These are phyloP conservation scores for Lepidochrysops patricia DNA, from an alignment of 2,888 invertebrate genomes.

Conservation along the genomic window DNA sequence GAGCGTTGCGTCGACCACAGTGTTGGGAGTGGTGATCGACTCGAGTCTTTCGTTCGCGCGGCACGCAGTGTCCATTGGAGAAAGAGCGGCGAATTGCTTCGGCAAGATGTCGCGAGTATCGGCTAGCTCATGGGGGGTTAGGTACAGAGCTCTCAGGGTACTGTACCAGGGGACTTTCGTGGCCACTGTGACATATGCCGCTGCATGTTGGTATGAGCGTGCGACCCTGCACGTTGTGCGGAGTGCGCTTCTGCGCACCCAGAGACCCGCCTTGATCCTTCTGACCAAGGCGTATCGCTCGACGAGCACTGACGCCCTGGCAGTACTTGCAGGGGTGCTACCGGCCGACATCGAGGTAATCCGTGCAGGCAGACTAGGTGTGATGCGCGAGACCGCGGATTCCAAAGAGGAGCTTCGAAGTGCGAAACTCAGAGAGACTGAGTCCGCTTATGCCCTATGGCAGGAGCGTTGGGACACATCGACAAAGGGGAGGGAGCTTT, in stretches of 20 bases:
- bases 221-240: slow-evolving; percentile 16
- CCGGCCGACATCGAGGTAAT: slow-evolving; percentile 25
- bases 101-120: slow-evolving; percentile 27
- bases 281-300: slow-evolving; percentile 31
- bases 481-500: too few species aligned
- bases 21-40: slow-evolving; percentile 24
- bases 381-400: too few species aligned
- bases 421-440: too few species aligned
- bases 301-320: slow-evolving; percentile 26
- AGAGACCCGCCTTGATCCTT: slow-evolving; percentile 17
- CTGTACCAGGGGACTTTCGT: slow-evolving; percentile 26
- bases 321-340: too few species aligned
- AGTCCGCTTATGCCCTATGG: neutral
- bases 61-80: slow-evolving; percentile 18
- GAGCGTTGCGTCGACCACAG: neutral
- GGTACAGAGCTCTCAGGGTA: slow-evolving; percentile 21
- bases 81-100: slow-evolving; percentile 17
- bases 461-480: too few species aligned
- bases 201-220: slow-evolving; percentile 19
- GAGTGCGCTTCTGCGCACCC: slow-evolving; percentile 22
- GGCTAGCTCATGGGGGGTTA: slow-evolving; percentile 27
- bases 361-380: too few species aligned
- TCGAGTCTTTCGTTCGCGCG: slow-evolving; percentile 15
- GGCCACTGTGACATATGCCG: slow-evolving; percentile 23
- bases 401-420: too few species aligned